phyloP scores from a whole-genome alignment of 2,113 vertebrate genomes.

The Odobenus rosmarus region DNA sequence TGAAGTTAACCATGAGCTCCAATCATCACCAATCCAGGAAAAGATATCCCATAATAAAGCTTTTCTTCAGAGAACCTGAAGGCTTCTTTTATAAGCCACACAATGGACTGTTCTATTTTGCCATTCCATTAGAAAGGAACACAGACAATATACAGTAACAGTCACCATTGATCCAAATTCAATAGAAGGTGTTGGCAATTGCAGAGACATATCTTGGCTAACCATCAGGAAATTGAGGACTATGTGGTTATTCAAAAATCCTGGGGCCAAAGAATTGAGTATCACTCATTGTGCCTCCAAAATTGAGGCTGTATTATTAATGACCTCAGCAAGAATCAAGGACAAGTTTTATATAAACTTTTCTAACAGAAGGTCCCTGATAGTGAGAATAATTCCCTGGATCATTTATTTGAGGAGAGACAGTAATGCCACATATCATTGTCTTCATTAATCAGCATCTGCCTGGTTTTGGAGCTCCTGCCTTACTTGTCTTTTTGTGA shows the following conservation, averaged over 20 bases:
- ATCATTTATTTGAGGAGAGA: not conserved
- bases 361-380: not conserved
- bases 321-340: not conserved
- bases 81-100: not conserved
- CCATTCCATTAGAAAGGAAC: not conserved
- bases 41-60: not conserved
- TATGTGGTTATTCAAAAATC: not conserved
- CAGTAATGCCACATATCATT: not conserved
- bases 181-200: not conserved
- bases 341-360: not conserved
- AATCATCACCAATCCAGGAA: not conserved
- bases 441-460: not conserved
- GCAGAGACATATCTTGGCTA: not conserved
- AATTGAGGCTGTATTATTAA: not conserved
- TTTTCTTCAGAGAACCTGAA: not conserved
- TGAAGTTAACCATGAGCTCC: not conserved
- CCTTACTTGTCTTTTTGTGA: not conserved
- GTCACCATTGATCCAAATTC: not conserved
- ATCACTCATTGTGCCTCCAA: not conserved
- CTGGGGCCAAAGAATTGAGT: not conserved
- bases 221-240: not conserved
- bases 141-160: no score
- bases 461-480: not conserved
- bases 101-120: not conserved
- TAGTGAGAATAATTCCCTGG: not conserved